Conservation (phyloP, 2,113 vertebrate species). For the Aepyceros melampus region DNA sequence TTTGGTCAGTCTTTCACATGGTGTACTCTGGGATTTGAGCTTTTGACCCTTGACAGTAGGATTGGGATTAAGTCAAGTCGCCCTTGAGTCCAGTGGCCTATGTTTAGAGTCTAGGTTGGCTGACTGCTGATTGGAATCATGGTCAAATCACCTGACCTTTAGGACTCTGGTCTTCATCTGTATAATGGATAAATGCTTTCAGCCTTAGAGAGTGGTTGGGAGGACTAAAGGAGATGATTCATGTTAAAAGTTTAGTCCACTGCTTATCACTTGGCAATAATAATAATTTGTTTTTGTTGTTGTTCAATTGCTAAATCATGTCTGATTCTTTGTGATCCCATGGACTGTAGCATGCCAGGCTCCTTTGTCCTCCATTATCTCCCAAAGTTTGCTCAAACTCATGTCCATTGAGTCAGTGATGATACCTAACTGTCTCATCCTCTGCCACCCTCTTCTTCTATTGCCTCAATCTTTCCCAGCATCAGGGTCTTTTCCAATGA, state of each 20-base stretch:
- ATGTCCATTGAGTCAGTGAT: neutral
- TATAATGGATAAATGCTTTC: neutral
- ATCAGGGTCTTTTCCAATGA: neutral
- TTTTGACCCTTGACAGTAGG: neutral
- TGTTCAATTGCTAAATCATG: neutral
- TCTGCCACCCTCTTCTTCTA: neutral
- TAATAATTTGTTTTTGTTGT: neutral
- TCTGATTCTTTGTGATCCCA: neutral
- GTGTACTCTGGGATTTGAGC: neutral
- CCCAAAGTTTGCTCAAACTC: neutral
- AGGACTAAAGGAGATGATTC: neutral
- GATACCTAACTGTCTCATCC: neutral
- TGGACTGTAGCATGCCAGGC: neutral
- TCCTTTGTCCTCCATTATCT: neutral
- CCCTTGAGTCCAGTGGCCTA: neutral
- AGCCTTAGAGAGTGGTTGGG: fast-evolving
- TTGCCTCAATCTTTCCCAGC: neutral
- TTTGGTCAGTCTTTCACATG: too few relatives aligned
- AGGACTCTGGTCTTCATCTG: neutral
- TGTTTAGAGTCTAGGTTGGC: neutral
- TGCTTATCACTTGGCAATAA: neutral
- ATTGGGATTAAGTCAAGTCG: neutral
- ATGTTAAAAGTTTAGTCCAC: fast-evolving
- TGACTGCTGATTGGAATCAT: fast-evolving
- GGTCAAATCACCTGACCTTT: too few relatives aligned